These are phyloP conservation scores for Toxotes chatareus DNA, from an alignment of 2,113 vertebrate species.

Conservation along the genomic window DNA sequence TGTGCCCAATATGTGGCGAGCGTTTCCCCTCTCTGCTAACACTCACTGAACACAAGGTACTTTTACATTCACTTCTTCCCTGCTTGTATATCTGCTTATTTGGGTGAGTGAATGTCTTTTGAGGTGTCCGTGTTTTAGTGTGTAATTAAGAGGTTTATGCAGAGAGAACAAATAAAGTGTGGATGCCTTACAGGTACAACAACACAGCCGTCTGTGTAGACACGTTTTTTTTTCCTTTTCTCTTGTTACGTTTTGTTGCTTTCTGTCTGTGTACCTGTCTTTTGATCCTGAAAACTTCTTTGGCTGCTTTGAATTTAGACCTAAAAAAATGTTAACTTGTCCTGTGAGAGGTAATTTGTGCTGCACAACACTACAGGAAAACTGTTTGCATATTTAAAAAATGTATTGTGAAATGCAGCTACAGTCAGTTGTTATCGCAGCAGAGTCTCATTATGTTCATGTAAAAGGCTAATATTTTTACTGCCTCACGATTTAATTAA, in stretches of 20 bases:
- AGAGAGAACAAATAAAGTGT: slow-evolving; percentile 9
- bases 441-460: slow-evolving; percentile 9
- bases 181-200: slow-evolving; percentile 25
- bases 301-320: slow-evolving; percentile 52
- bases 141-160: slow-evolving; percentile 9
- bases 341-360: slow-evolving; percentile 63
- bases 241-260: background rate
- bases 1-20: slow-evolving; percentile 99
- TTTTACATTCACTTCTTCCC: background rate
- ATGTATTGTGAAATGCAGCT: slow-evolving; percentile 15
- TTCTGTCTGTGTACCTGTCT: slow-evolving; percentile 26
- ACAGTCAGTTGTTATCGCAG: slow-evolving; percentile 1
- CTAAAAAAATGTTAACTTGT: slow-evolving; percentile 42
- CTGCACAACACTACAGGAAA: slow-evolving; percentile 14
- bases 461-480: background rate
- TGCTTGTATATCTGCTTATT: background rate
- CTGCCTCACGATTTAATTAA: too few species aligned
- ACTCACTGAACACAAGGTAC: slow-evolving; percentile 96
- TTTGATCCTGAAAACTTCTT: slow-evolving; percentile 47
- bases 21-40: slow-evolving; percentile 97
- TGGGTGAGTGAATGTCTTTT: background rate
- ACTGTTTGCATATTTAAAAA: slow-evolving; percentile 27
- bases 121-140: background rate
- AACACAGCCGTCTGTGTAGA: background rate
- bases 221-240: slow-evolving; percentile 14